Base-by-base conservation (phyloP, 2,113 vertebrate species). In the Halichoerus grypus region DNA sequence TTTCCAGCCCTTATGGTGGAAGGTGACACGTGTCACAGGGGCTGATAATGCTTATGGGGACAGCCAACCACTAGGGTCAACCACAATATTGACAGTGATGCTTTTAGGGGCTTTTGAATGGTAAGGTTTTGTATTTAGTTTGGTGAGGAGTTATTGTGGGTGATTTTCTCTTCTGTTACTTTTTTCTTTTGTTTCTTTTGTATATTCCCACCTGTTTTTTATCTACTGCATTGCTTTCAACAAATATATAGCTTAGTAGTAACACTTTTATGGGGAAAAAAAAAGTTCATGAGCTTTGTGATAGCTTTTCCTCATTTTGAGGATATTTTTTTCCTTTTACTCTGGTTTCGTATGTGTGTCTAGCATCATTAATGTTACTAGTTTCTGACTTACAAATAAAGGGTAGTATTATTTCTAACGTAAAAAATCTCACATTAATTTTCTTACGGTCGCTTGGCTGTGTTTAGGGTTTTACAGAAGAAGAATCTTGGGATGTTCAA, bases 121-220 rank as follows among this genome's bases (percentile, higher is more conserved):
- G 13, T 65, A 42, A 53, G 36, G 39, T 5, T 59, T 46, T 90
- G n/a, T 22, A 12, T 12, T 51, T 19, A 4, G 16, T 65, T 92
- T 55, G 61, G 24, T 86, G 65, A 87, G 3, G 11, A 76, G 46
- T 91, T 81, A 76, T 53, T 85, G 19, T 42, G 36, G 21, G 15
- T 72, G 22, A 4, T 51, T 81, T 77, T 51, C 53, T 42, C 24
- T 18, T 55, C 7, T 39, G 21, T 12, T 46, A 53, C 71, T 71
- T 88, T 5, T 46, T 61, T 59, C 21, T 46, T 67, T 76, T n/a
- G 8, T 63, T 81, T 55, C 92, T 13, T 85, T 49, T 96, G 13
- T 91, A 1, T 87, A 67, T 95, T 79, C 6, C 11, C 69, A 92
- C n/a, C 18, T 84, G 55, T 77, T 90, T 91, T 95, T 77, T 92